phyloP scores from a whole-genome alignment of 1,140 invertebrate genomes.

The Leucophenga varia region DNA sequence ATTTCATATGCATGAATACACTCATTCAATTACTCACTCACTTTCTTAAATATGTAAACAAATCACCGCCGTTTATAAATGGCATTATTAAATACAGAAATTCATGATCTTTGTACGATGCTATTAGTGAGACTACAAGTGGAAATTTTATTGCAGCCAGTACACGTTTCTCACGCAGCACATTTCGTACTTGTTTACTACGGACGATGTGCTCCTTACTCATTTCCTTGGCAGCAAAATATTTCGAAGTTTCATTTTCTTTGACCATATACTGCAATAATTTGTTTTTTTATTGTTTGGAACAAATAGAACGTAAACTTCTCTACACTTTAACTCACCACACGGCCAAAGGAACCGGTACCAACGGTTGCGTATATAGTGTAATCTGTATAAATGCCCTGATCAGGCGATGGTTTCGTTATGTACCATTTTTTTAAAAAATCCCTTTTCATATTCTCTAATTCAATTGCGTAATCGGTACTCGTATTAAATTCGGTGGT shows the following conservation, averaged over 20 bases:
- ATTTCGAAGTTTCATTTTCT: not conserved
- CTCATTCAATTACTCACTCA: not conserved
- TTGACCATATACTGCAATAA: not conserved
- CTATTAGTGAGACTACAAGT: conserved; percentile 78
- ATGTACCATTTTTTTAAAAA: too few relatives aligned
- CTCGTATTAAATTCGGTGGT: too few relatives aligned
- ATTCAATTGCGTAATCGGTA: too few relatives aligned
- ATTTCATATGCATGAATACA: not conserved
- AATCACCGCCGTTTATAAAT: conserved; percentile 76
- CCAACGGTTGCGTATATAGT: not conserved
- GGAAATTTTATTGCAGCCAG: conserved; percentile 76
- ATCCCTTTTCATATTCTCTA: too few relatives aligned
- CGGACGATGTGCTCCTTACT: conserved; percentile 83
- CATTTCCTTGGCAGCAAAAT: conserved; percentile 80
- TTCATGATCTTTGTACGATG: conserved; percentile 80
- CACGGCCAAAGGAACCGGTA: too few relatives aligned
- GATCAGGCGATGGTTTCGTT: too few relatives aligned
- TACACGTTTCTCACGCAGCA: conserved; percentile 80
- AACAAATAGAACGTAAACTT: too few relatives aligned
- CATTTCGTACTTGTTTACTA: conserved; percentile 81
- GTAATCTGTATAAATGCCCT: too few relatives aligned
- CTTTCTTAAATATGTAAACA: conserved; percentile 74
- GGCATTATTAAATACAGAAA: conserved; percentile 80
- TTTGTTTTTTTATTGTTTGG: too few relatives aligned
- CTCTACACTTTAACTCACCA: too few relatives aligned